A percentile compares a stretch with the other conserved stretches of the same genome.
Conservation (phyloP, 2,888 invertebrate genomes). For the Noctua janthe region DNA sequence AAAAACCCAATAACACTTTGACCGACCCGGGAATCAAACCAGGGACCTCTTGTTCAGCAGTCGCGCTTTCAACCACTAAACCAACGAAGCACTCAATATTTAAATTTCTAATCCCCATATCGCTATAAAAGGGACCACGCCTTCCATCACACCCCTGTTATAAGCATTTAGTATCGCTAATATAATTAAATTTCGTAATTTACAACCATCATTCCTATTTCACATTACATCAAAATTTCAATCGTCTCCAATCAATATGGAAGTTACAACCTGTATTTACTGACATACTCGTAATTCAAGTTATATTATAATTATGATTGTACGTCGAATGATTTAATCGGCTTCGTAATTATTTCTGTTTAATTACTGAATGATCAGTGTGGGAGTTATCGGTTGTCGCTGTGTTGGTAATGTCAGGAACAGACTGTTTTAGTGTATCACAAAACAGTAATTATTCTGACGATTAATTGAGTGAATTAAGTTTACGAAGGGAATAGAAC, state of each 20-base stretch:
- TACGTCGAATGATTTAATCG: neutral
- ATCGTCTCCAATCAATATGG: constrained; percentile 29
- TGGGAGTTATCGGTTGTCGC: neutral
- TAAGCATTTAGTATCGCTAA: constrained; percentile 55
- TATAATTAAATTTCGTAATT: constrained; percentile 61
- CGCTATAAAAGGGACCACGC: constrained; percentile 40
- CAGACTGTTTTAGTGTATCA: neutral
- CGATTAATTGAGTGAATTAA: neutral
- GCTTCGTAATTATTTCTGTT: neutral
- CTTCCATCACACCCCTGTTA: constrained; percentile 21
- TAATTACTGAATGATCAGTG: neutral
- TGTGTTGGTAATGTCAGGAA: neutral
- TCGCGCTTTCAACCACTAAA: neutral
- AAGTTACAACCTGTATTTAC: neutral
- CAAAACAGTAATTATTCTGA: neutral
- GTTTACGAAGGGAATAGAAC: too few species aligned
- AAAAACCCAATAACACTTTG: neutral
- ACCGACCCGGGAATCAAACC: neutral
- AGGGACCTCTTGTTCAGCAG: neutral
- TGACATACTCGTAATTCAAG: neutral
- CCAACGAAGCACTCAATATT: neutral
- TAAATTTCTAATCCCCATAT: neutral
- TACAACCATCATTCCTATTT: constrained; percentile 43
- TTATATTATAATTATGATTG: neutral
- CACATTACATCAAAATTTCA: constrained; percentile 40